These are phyloP conservation scores for Syngnathoides biaculeatus DNA, from an alignment of 2,113 vertebrate genomes.

Conservation along the genomic window DNA sequence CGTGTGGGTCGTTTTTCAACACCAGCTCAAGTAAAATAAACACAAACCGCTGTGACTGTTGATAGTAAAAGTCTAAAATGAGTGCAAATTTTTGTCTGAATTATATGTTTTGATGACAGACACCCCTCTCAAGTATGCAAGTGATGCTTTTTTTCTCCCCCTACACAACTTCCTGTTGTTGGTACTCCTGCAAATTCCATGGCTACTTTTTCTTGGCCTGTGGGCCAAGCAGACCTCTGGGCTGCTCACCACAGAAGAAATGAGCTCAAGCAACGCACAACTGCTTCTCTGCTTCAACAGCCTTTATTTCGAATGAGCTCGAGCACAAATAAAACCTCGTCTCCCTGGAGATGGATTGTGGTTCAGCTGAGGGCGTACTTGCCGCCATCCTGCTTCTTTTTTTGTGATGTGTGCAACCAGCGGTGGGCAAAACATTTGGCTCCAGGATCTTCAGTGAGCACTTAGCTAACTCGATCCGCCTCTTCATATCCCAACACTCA, in stretches of 20 bases:
- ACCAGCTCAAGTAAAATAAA: too few relatives aligned
- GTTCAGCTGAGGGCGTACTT: conserved; percentile 2
- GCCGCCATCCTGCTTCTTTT: conserved; percentile 1
- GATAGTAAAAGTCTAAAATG: conserved; percentile 6
- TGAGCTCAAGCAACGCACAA: conserved; percentile 48
- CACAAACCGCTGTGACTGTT: not conserved
- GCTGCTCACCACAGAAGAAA: conserved; percentile 49
- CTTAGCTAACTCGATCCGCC: not conserved
- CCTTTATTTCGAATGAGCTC: conserved; percentile 17
- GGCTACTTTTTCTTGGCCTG: conserved; percentile 55
- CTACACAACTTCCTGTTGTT: conserved; percentile 44
- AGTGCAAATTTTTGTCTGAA: conserved; percentile 12
- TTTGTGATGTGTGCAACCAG: not conserved
- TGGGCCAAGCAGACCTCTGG: conserved; percentile 28
- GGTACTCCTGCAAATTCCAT: conserved; percentile 57
- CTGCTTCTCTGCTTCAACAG: conserved; percentile 22
- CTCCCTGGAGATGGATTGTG: conserved; percentile 38
- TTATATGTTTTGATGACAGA: conserved; percentile 21
- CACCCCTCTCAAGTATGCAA: conserved; percentile 10
- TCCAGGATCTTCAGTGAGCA: not conserved
- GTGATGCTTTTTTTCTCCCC: conserved; percentile 17
- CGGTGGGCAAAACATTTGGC: not conserved
- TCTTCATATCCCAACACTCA: not conserved
- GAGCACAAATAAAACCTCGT: conserved; percentile 25
- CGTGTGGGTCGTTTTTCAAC: conserved; percentile 9